These are phyloP conservation scores for Danionella dracula DNA, from an alignment of 2,797 vertebrate genomes.

Conservation along the genomic window DNA sequence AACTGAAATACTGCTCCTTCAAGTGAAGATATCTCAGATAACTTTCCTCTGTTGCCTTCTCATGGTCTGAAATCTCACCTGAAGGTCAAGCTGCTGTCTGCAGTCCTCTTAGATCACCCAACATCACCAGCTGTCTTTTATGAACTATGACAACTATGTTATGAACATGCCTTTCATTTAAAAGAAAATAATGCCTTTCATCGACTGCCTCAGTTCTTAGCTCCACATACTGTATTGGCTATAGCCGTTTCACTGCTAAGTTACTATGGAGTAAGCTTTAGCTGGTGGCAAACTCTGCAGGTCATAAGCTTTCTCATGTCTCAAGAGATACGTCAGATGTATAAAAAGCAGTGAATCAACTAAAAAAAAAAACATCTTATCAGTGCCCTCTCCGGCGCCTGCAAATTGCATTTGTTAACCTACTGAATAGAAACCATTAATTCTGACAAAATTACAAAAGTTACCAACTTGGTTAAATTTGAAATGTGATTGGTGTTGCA, in stretches of 20 bases:
- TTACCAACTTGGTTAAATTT: background rate
- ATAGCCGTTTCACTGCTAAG: background rate
- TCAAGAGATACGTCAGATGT: background rate
- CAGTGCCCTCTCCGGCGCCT: too few relatives aligned
- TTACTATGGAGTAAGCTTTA: background rate
- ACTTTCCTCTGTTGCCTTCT: background rate
- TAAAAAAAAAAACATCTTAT: too few relatives aligned
- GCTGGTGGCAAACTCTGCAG: background rate
- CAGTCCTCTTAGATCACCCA: conserved; percentile 6
- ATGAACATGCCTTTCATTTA: conserved; percentile 2
- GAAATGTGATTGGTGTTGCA: background rate
- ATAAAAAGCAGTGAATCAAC: background rate
- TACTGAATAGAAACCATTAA: background rate
- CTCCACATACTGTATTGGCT: background rate
- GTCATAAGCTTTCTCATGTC: background rate
- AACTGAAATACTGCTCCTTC: background rate
- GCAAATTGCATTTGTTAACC: too few relatives aligned
- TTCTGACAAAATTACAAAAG: background rate
- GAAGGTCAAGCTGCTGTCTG: conserved; percentile 15
- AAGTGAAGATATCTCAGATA: conserved; percentile 7
- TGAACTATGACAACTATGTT: background rate
- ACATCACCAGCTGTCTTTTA: conserved; percentile 10
- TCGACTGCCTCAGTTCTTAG: background rate
- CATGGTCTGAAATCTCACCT: conserved; percentile 6
- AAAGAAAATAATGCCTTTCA: background rate